A percentile compares a stretch with the other conserved stretches of the same genome.
These are phyloP conservation scores for Holotrichia oblita DNA, from an alignment of 1,140 invertebrate species.

Conservation along the genomic window DNA sequence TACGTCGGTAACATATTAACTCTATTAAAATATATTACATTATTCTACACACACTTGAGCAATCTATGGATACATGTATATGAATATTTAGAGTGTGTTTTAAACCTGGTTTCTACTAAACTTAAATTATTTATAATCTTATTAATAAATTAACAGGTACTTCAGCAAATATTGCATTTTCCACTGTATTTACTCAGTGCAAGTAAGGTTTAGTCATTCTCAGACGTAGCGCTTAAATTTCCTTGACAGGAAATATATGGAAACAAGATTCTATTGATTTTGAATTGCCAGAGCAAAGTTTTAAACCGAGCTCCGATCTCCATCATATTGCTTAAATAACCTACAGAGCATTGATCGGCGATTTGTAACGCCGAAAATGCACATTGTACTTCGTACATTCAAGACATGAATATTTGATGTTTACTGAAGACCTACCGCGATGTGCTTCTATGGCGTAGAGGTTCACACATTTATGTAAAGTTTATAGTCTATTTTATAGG, in stretches of 20 bases:
- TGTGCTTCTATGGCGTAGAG: constrained; percentile 38
- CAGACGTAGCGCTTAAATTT: too few species aligned
- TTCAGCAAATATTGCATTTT: too few species aligned
- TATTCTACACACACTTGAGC: too few species aligned
- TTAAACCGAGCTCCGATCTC: neutral
- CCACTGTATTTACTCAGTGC: too few species aligned
- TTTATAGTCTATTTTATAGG: constrained; percentile 46
- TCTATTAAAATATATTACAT: too few species aligned
- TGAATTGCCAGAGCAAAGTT: constrained; percentile 4
- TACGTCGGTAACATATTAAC: too few species aligned
- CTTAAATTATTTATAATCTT: too few species aligned
- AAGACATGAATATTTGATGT: constrained; percentile 46
- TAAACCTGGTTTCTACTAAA: too few species aligned
- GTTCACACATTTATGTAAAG: constrained; percentile 46
- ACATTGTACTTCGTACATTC: constrained; percentile 41
- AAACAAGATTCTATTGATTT: constrained; percentile 3
- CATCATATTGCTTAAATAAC: constrained; percentile 30
- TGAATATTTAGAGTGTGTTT: too few species aligned
- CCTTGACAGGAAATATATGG: neutral
- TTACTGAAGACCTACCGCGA: constrained; percentile 41
- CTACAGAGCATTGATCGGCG: constrained; percentile 13
- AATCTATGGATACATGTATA: too few species aligned
- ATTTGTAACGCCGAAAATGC: constrained; percentile 37
- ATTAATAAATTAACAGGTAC: too few species aligned
- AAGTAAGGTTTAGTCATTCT: too few species aligned